phyloP scores from a whole-genome alignment of 2,888 invertebrate genomes.

The Morpho achilles region DNA sequence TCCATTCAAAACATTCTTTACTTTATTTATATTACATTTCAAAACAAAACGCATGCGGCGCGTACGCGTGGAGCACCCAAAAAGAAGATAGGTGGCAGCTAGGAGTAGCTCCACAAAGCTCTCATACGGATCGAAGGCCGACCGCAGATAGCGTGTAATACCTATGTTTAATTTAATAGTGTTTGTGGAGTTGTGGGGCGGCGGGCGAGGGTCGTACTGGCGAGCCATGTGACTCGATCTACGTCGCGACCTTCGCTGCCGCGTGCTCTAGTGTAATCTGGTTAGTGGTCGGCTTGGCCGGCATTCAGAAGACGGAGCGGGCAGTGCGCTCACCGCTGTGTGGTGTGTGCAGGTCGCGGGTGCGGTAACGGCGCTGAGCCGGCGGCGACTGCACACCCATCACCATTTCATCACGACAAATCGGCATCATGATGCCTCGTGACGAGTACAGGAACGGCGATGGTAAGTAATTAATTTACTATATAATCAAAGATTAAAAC shows the following conservation, averaged over 20 bases:
- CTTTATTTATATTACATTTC: conserved; percentile 13
- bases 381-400: not conserved
- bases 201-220: conserved; percentile 16
- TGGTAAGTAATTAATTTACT: conserved; percentile 39
- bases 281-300: conserved; percentile 32
- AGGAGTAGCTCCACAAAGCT: conserved; percentile 12
- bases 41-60: conserved; percentile 32
- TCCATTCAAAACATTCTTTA: not conserved
- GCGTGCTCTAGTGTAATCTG: conserved; percentile 41
- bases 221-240: conserved; percentile 25
- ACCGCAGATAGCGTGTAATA: conserved; percentile 18
- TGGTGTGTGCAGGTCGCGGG: conserved; percentile 20
- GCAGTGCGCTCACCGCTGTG: conserved; percentile 16
- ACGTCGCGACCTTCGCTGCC: conserved; percentile 29
- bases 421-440: conserved; percentile 49
- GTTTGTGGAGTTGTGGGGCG: conserved; percentile 10
- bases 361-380: conserved; percentile 16
- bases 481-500: not conserved
- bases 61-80: not conserved
- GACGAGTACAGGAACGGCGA: conserved; percentile 58
- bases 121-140: conserved; percentile 10
- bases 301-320: conserved; percentile 25
- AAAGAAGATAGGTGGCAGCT: conserved; percentile 5
- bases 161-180: conserved; percentile 22
- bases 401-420: conserved; percentile 3